A percentile compares a stretch with the other conserved stretches of the same genome.
Conservation (phyloP, 2,888 invertebrate species). For the Drosophila pseudotakahashii region DNA sequence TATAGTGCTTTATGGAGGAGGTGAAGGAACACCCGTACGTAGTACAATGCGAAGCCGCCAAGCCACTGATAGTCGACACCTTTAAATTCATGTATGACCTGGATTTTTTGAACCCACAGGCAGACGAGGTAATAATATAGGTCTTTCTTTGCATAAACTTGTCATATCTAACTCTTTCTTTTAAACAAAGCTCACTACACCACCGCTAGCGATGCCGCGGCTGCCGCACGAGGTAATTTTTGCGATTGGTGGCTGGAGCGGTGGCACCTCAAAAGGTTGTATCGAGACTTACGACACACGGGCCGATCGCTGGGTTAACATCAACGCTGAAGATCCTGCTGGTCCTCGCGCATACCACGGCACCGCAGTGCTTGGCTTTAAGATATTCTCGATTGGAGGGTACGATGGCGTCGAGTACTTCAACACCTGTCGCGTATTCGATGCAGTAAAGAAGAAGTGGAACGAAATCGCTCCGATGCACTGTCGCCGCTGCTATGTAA, state of each 20-base stretch:
- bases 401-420: conserved; percentile 93
- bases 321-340: conserved; percentile 89
- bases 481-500: conserved; percentile 93
- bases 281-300: conserved; percentile 95
- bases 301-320: conserved; percentile 93
- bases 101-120: conserved; percentile 92
- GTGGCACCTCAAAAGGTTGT: conserved; percentile 86
- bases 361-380: conserved; percentile 93
- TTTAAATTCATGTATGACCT: conserved; percentile 95
- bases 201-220: conserved; percentile 92
- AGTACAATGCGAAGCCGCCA: conserved; percentile 91
- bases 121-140: conserved; percentile 87
- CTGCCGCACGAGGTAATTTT: conserved; percentile 95
- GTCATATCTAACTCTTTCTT: too few species aligned
- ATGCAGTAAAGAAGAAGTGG: conserved; percentile 93
- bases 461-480: conserved; percentile 96
- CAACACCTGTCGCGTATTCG: conserved; percentile 94
- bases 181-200: conserved; percentile 86
- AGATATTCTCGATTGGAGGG: conserved; percentile 95
- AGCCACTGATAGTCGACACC: conserved; percentile 95
- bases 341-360: conserved; percentile 97
- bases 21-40: conserved; percentile 96
- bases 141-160: too few species aligned
- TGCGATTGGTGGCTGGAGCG: conserved; percentile 92
- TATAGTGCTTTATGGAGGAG: conserved; percentile 93